These are phyloP conservation scores for Chloropsis hardwickii DNA, from an alignment of 2,113 vertebrate species.

Conservation along the genomic window DNA sequence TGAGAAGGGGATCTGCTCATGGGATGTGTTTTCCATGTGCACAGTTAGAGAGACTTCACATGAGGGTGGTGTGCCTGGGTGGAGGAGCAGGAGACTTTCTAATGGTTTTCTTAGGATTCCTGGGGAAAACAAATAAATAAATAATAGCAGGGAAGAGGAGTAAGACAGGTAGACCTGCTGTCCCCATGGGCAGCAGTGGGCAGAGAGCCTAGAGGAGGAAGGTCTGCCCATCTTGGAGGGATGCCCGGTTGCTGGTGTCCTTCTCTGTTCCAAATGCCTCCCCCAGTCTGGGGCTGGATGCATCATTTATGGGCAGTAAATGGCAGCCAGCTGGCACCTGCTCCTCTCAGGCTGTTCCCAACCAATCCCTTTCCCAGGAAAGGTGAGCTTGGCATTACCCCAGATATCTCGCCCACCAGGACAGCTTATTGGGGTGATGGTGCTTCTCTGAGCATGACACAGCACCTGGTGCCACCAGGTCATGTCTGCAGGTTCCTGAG, in stretches of 20 bases:
- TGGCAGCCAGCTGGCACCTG: not conserved
- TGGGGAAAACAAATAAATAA: not conserved
- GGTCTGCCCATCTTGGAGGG: not conserved
- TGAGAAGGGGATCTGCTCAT: not conserved
- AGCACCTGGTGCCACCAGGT: not conserved
- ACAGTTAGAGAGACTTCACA: accelerated
- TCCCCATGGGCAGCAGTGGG: not conserved
- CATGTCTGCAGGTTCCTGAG: accelerated
- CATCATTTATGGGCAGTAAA: not conserved
- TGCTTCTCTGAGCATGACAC: not conserved
- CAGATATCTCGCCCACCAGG: not conserved
- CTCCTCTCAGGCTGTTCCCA: not conserved
- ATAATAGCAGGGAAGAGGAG: not conserved
- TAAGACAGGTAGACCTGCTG: not conserved
- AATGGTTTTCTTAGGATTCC: not conserved
- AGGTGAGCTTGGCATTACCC: not conserved
- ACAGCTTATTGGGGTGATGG: accelerated
- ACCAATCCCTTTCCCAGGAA: not conserved
- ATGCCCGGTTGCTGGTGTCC: not conserved
- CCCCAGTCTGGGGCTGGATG: not conserved
- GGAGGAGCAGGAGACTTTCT: not conserved
- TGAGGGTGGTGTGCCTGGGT: not conserved
- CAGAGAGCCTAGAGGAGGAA: not conserved
- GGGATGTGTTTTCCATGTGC: not conserved
- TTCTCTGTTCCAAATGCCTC: not conserved